These are phyloP conservation scores for Percopsis transmontana DNA, from an alignment of 2,113 vertebrate species.

Conservation along the genomic window DNA sequence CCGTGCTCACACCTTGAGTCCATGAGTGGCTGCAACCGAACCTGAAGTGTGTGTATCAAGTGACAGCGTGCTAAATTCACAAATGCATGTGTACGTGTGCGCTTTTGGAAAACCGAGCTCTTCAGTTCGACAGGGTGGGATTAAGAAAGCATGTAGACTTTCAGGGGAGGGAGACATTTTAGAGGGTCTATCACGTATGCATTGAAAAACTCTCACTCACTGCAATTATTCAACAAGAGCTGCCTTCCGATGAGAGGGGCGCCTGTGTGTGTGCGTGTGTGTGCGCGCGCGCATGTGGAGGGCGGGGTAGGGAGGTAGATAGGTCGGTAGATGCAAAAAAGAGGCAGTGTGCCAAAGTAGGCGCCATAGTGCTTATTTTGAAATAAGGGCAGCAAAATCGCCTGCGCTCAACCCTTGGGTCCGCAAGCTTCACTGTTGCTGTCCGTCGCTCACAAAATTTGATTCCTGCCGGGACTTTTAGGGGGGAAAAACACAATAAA, in stretches of 20 bases:
- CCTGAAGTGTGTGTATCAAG: conserved; percentile 48
- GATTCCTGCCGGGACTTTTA: not conserved
- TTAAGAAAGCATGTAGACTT: conserved; percentile 45
- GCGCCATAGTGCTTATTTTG: no score
- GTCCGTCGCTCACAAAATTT: not conserved
- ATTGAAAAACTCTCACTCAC: conserved; percentile 79
- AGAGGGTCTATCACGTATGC: conserved; percentile 79
- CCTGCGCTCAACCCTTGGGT: no score
- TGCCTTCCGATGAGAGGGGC: conserved; percentile 54
- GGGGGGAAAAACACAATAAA: not conserved
- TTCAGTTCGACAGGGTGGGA: conserved; percentile 69
- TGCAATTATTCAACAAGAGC: conserved; percentile 80
- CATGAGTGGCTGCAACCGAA: conserved; percentile 24
- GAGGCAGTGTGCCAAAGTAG: not conserved
- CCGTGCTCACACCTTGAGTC: conserved; percentile 3
- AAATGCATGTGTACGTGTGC: not conserved
- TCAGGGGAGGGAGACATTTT: conserved; percentile 34
- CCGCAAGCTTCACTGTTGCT: no score
- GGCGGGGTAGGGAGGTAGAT: conserved; percentile 19
- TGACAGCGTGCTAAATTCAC: conserved; percentile 30
- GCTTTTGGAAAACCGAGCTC: conserved; percentile 51
- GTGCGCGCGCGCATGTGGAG: conserved; percentile 9
- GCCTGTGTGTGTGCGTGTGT: not conserved
- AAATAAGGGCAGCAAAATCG: no score
- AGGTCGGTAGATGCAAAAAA: not conserved